Evolutionary conservation across 2,888 invertebrate genomes (phyloP), one percentile per base, ranked within the genome.

Genomic region (Strigamia transsilvanica): DNA sequence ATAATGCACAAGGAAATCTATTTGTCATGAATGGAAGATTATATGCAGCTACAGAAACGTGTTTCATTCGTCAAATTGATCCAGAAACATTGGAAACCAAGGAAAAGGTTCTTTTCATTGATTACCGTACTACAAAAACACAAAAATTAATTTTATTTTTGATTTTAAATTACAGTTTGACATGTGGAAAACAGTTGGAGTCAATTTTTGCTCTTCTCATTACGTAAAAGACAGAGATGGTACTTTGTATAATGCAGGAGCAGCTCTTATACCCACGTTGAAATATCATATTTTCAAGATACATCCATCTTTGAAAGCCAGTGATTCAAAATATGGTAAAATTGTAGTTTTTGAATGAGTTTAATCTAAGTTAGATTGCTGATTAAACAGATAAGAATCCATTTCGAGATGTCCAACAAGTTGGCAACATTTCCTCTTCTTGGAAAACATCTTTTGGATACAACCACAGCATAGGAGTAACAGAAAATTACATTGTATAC

Each of bases 401-500:
- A 12, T 82, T 82, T 18, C 38, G 46, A 9, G 78, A 82, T 51
- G 86, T 87, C 0, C 85, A 85, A 80, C 85, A 87, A 34, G 83
- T 88, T n/a, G 86, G 85, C 3, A 85, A 86, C 5, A 86, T 89
- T 42, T 86, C 87, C 7, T 86, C 87, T 12, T 85, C 87, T 61
- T 87, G 87, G 86, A 88, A 86, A 78, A 84, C 87, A 4, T 85
- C 85, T 83, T 86, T 87, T 79, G 85, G 86, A 3, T 91, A 90
- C 86, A 88, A 88, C 84, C 91, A 91, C 86, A 90, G 90, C 84
- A 91, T 91, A 85, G 90, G 88, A 13, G 87, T 91, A 86, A 89
- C 90, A 0, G 88, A 90, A 82, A 89, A 90, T 83, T 90, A 89
- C 85, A 85, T 90, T 34, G 86, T 91, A 32, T 88, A 91, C 83